These are phyloP conservation scores for Anseranas semipalmata DNA, from an alignment of 2,113 vertebrate species.

Conservation along the genomic window DNA sequence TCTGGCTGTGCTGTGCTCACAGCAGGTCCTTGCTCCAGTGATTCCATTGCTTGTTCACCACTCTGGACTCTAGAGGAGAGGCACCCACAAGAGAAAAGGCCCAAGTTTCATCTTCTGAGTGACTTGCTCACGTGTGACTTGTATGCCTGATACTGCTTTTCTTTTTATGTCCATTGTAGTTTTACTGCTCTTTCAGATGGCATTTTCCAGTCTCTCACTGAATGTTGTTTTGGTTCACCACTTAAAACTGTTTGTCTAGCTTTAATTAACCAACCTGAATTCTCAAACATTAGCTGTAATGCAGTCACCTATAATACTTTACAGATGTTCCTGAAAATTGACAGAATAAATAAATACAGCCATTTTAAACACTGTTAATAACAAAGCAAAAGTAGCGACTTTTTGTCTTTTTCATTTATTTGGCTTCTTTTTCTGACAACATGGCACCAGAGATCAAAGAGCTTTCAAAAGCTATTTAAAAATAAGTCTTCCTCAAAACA, in stretches of 20 bases:
- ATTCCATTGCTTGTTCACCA: not conserved
- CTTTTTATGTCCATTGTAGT: not conserved
- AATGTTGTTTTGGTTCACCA: not conserved
- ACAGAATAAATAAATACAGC: not conserved
- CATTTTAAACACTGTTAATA: not conserved
- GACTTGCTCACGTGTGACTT: not conserved
- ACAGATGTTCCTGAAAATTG: not conserved
- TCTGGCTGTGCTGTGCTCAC: not conserved
- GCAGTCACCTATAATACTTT: not conserved
- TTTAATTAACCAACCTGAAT: not conserved
- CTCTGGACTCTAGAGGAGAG: accelerated
- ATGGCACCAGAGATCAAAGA: conserved; percentile 11
- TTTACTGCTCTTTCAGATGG: not conserved
- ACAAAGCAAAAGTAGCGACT: not conserved
- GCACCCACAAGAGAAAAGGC: not conserved
- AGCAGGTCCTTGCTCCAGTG: not conserved
- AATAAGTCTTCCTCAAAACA: not conserved
- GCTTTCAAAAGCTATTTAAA: conserved; percentile 35
- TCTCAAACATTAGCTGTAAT: not conserved
- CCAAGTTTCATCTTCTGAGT: not conserved
- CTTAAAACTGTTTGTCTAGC: not conserved
- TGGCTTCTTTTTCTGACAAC: not conserved
- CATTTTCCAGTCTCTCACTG: accelerated
- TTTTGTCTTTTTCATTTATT: not conserved
- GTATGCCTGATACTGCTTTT: not conserved